These are phyloP conservation scores for Molossus alvarezi DNA, from an alignment of 2,797 vertebrate genomes.

Conservation along the genomic window DNA sequence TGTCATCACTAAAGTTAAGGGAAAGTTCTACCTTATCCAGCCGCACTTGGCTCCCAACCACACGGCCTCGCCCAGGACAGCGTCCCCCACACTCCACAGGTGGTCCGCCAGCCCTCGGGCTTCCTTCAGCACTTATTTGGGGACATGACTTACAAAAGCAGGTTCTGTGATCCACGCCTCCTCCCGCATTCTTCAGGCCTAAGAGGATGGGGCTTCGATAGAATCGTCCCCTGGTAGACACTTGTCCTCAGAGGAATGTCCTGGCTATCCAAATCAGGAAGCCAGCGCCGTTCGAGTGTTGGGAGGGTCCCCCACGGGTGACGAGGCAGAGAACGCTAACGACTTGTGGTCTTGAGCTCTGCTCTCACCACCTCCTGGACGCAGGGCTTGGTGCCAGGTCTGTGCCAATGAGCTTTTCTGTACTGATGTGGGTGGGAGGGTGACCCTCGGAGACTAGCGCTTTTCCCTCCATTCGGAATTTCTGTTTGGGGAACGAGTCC, in stretches of 20 bases:
- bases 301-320: not conserved
- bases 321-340: not conserved
- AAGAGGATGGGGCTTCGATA: not conserved
- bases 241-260: not conserved
- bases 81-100: not conserved
- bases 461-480: not conserved
- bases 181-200: not conserved
- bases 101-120: not conserved
- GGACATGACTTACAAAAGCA: not conserved
- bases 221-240: not conserved
- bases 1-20: slow-evolving; percentile 63
- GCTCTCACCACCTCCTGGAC: not conserved
- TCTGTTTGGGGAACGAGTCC: not conserved
- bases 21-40: slow-evolving; percentile 68
- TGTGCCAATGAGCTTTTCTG: not conserved
- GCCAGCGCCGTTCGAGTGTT: not conserved
- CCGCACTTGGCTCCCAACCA: slow-evolving; percentile 35
- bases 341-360: not conserved
- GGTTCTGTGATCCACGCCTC: not conserved
- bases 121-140: not conserved
- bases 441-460: not conserved
- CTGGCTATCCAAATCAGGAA: not conserved
- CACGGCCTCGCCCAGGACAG: not conserved
- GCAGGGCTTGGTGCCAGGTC: not conserved
- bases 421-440: not conserved